These are phyloP conservation scores for Nannoperca australis DNA, from an alignment of 2,797 vertebrate species.

Conservation along the genomic window DNA sequence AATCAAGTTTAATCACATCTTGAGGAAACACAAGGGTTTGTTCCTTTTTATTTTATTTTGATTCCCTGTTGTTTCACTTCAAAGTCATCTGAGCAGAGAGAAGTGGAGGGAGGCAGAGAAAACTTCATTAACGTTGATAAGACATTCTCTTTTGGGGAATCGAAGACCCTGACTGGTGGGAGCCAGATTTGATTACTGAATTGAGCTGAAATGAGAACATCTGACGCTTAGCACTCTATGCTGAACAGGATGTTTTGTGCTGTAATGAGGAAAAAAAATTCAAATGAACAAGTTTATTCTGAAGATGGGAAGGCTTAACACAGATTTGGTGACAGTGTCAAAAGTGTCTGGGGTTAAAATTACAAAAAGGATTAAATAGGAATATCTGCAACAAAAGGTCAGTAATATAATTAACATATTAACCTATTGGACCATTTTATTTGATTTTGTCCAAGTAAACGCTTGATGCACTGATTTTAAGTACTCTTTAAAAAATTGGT, in stretches of 20 bases:
- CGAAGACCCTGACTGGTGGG: conserved; percentile 36
- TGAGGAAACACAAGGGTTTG: conserved; percentile 22
- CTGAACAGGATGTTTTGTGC: conserved; percentile 12
- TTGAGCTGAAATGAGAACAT: conserved; percentile 38
- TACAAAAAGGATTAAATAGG: background rate
- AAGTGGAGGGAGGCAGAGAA: conserved; percentile 20
- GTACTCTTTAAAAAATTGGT: background rate
- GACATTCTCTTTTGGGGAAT: conserved; percentile 41
- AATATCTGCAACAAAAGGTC: conserved; percentile 5
- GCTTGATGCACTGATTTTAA: background rate
- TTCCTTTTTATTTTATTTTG: conserved; percentile 41
- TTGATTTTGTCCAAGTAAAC: background rate
- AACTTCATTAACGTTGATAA: conserved; percentile 56
- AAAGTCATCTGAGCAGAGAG: conserved; percentile 50
- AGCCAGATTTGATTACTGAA: conserved; percentile 53
- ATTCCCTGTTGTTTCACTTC: conserved; percentile 49
- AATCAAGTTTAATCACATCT: conserved; percentile 45
- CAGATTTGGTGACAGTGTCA: background rate
- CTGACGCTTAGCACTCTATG: conserved; percentile 29
- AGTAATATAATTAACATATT: background rate
- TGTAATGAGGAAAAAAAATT: background rate
- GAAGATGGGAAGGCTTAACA: background rate
- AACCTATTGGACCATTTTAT: background rate
- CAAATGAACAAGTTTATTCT: conserved; percentile 1
- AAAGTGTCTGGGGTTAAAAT: conserved; percentile 4